Conservation (phyloP, 2,797 vertebrate species). For the Hafferia zeledoni region DNA sequence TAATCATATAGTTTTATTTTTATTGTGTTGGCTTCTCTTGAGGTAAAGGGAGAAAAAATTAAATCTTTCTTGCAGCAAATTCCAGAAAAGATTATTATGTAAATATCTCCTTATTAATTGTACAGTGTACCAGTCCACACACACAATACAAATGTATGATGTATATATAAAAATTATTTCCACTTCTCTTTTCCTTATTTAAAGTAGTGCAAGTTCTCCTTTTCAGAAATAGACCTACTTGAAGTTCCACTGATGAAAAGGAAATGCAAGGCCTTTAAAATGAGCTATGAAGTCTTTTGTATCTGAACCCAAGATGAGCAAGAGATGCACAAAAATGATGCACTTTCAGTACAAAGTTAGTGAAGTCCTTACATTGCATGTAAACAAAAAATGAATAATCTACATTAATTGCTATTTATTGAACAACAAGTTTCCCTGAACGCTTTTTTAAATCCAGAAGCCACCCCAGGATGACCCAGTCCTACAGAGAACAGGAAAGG, state of each 20-base stretch:
- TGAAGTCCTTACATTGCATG: neutral
- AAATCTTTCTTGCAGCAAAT: neutral
- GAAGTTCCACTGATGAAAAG: conserved; percentile 25
- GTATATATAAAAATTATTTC: neutral
- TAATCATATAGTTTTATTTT: neutral
- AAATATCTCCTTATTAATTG: conserved; percentile 32
- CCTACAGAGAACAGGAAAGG: neutral
- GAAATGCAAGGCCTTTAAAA: conserved; percentile 25
- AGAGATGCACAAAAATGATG: neutral
- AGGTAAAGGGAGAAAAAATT: neutral
- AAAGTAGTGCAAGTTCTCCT: neutral
- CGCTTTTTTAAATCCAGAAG: neutral
- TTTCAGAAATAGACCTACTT: conserved; percentile 34
- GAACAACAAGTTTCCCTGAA: neutral
- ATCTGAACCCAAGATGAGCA: conserved; percentile 18
- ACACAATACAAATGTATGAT: neutral
- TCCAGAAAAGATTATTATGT: neutral
- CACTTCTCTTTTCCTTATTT: neutral
- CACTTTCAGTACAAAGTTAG: neutral
- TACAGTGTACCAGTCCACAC: neutral
- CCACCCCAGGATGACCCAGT: neutral
- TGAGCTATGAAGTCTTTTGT: conserved; percentile 22
- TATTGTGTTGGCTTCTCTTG: neutral
- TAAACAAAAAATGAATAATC: neutral
- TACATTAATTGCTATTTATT: neutral